Evolutionary conservation across 2,113 vertebrate genomes (phyloP), one percentile per base, ranked within the genome.

Genomic region (Chunga burmeisteri): DNA sequence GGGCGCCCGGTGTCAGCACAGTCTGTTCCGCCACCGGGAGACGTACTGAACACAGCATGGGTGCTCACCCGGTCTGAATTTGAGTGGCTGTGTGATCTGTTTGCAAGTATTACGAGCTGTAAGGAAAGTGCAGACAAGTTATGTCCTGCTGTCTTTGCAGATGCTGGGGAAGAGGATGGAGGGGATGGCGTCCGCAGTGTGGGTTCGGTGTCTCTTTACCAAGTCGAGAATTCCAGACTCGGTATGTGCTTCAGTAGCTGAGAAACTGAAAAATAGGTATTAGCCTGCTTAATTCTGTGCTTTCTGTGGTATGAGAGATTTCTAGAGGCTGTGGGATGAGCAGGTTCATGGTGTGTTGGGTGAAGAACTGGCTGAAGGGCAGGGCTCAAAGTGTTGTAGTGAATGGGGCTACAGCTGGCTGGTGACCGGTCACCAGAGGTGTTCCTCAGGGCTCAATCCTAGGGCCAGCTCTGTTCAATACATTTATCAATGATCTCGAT

Each of bases 131-230:
- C 38, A 5, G 16, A 3, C 17, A 1, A 56, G 9, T 47, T 34
- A 5, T 14, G 32, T 38, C 49, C 10, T 78, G 6, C 22, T 75
- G 5, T 61, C 46, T 71, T 38, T 32, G 65, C 94, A 98, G 98
- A 22, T 74, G 42, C 59, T 98, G 82, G 63, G 90, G 40, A 97
- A 73, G 81, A 81, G 86, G 55, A 20, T 93, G 58, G 90, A 98
- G 32, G 83, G 83, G 30, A 17, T 97, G 21, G n/a, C 14, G 23
- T 83, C 97, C 5, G 13, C 83, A 5, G 22, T 17, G 5, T 98
- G 98, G 96, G 88, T 87, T 93, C 98, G 98, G 58, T 98, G 98
- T 86, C 98, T 97, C 80, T 98, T 98, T 88, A 98, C 98, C 44
- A 98, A 17, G 56, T 97, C 98, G 32, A 98, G 97, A 74, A 97